phyloP scores from a whole-genome alignment of 1,140 invertebrate genomes.

The Harpegnathos saltator region DNA sequence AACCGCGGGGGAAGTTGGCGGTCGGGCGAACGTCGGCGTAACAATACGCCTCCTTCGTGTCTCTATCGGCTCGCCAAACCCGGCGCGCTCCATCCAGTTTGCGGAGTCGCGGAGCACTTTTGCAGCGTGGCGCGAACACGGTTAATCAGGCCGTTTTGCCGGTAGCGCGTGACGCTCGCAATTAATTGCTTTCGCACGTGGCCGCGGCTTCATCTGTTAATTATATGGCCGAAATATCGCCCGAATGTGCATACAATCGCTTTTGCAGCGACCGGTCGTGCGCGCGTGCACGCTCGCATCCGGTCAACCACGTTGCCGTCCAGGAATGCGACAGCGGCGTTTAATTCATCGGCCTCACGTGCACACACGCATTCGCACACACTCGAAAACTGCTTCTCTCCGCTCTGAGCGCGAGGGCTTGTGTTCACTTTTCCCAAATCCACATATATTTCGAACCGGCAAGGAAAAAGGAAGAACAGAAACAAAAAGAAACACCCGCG shows the following conservation, averaged over 20 bases:
- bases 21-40: too few species aligned
- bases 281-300: neutral
- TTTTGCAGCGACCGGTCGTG: conserved; percentile 24
- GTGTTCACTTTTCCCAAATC: too few species aligned
- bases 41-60: neutral
- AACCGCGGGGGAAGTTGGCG: too few species aligned
- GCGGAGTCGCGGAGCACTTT: conserved; percentile 55
- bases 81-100: conserved; percentile 17
- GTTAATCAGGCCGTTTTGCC: conserved; percentile 64
- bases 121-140: conserved; percentile 23
- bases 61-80: neutral
- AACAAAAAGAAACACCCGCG: too few species aligned
- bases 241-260: conserved; percentile 56
- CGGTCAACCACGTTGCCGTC: conserved; percentile 5
- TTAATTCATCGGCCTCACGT: neutral
- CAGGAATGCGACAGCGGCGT: conserved; percentile 12
- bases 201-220: conserved; percentile 58
- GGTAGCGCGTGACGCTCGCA: conserved; percentile 46
- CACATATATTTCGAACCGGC: too few species aligned
- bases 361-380: too few species aligned
- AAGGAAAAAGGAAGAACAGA: too few species aligned
- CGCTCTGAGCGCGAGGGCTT: too few species aligned
- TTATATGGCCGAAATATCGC: conserved; percentile 59
- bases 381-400: neutral
- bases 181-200: conserved; percentile 70